Evolutionary conservation across 2,113 vertebrate species (phyloP).

Genomic region (Leuciscus idus): DNA sequence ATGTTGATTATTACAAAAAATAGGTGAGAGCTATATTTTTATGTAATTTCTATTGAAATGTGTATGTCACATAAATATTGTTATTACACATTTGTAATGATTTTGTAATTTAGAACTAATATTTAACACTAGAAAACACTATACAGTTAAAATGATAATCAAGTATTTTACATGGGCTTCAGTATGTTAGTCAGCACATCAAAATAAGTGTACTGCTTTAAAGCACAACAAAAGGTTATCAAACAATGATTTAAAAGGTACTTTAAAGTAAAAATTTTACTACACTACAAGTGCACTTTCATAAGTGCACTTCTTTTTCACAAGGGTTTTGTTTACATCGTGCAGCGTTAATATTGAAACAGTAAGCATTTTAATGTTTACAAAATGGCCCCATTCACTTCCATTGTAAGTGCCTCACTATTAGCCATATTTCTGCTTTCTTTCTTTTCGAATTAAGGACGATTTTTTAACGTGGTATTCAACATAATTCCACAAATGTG

Average conservation of each 20-base stretch:
- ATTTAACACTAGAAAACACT: background rate
- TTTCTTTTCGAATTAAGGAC: too few species aligned
- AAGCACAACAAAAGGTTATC: background rate
- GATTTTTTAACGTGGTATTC: too few species aligned
- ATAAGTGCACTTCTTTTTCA: too few species aligned
- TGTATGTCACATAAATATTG: background rate
- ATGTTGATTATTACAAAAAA: background rate
- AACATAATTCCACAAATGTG: too few species aligned
- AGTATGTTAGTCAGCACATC: background rate
- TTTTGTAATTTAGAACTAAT: background rate
- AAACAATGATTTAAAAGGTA: background rate
- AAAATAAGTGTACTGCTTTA: background rate
- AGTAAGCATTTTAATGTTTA: too few species aligned
- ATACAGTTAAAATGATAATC: background rate
- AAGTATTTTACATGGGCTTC: background rate
- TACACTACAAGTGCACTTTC: too few species aligned
- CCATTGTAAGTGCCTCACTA: too few species aligned
- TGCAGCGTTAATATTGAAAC: too few species aligned
- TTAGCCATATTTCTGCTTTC: too few species aligned
- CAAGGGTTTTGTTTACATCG: too few species aligned
- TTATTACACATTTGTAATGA: background rate
- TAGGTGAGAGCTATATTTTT: too few species aligned
- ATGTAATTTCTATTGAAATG: background rate
- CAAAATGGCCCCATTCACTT: too few species aligned
- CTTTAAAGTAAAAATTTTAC: background rate